A percentile compares a stretch with the other conserved stretches of the same genome.
Evolutionary conservation across 2,113 vertebrate species (phyloP).

Genomic region (Diadophis punctatus): DNA sequence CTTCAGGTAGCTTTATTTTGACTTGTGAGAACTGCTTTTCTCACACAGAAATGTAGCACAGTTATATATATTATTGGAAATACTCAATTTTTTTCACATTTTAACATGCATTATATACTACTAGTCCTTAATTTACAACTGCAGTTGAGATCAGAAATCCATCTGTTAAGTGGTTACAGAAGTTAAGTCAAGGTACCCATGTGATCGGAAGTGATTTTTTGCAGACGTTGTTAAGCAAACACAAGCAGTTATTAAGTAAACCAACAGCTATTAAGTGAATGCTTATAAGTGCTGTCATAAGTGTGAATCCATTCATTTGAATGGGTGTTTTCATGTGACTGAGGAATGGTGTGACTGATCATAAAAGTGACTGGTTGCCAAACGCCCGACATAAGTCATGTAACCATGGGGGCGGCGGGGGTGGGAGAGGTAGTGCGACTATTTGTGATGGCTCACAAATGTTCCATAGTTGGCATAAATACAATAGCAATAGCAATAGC

Average conservation of each 20-base stretch:
- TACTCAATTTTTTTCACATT: neutral
- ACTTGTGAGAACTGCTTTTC: neutral
- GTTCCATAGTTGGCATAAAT: neutral
- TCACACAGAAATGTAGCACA: neutral
- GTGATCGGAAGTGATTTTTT: neutral
- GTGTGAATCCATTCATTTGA: neutral
- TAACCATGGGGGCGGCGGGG: neutral
- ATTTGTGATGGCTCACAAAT: neutral
- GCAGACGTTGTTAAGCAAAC: too few relatives aligned
- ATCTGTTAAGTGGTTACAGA: neutral
- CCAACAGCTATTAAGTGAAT: neutral
- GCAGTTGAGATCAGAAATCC: too few relatives aligned
- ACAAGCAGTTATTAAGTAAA: neutral
- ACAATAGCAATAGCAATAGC: too few relatives aligned
- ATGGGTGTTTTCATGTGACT: neutral
- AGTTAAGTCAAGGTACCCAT: neutral
- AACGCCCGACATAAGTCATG: neutral
- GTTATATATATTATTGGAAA: neutral
- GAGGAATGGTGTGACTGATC: neutral
- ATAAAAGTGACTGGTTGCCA: neutral
- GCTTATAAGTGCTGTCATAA: neutral
- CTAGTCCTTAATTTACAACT: too few relatives aligned
- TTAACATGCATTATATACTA: neutral
- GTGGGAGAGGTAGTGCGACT: neutral
- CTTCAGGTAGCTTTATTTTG: neutral